Base-by-base conservation (phyloP, 2,888 invertebrate species). In the Oscheius sp. region DNA sequence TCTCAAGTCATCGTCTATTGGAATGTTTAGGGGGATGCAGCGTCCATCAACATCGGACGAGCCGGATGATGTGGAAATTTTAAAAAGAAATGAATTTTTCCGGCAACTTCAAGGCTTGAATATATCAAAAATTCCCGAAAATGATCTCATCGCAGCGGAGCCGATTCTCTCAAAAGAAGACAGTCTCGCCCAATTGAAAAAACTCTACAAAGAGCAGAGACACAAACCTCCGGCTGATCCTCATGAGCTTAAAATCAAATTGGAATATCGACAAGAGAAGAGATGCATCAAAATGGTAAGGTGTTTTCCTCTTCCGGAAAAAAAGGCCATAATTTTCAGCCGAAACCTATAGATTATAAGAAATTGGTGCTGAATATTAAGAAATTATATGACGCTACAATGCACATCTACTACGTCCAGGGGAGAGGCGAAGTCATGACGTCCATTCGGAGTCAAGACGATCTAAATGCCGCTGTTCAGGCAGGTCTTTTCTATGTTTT, bases 401-500 rank as follows among this genome's bases (percentile, higher is more conserved):
- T 79, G 57, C 71, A 75, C 66, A 73, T 79, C 48, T 79, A 79
- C 61, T 79, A 80, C 66, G 71, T 71, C 8, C 78, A 75, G 12
- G 73, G 73, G 12, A 71, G 64, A 15, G 66, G 64, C 25, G 76
- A 88, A 85, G 77, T 88, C 37, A 81, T 84, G 73, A 82, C 87
- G 42, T 86, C 87, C 29, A 79, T 88, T 33, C 74, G 75, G 27
- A 81, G 77, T 65, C 87, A 88, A 79, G 80, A 74, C 8, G 87
- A 87, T 69, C 73, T 88, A 50, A 86, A 87, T 64, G 74, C 81
- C 15, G 88, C 87, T 3, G 78, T 88, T n/a, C 76, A 84, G 65
- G 75, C 88, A 25, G 31, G 29, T 34, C 12, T 33, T 20, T 3
- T 4, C 52, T 12, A 12, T 17, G 37, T 37, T 15, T 37, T 37